These are phyloP conservation scores for Xerus inauris DNA, from an alignment of 2,113 vertebrate species.

Conservation along the genomic window DNA sequence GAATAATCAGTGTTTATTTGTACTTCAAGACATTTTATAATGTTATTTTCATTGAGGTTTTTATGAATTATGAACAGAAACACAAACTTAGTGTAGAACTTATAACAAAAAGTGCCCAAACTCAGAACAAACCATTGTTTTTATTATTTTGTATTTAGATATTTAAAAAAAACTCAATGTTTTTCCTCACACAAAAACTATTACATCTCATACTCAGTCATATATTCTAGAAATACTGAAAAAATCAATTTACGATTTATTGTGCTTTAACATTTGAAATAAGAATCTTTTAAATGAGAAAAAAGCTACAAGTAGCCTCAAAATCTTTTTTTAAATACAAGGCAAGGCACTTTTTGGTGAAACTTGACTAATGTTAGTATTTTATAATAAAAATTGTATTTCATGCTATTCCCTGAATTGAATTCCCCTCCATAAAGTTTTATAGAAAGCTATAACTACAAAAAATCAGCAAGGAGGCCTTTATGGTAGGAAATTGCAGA, in stretches of 20 bases:
- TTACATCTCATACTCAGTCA: background rate
- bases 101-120: background rate
- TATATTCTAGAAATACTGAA: background rate
- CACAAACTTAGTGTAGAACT: background rate
- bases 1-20: background rate
- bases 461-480: background rate
- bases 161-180: background rate
- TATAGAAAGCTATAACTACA: background rate
- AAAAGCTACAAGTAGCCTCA: background rate
- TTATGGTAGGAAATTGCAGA: slow-evolving; percentile 37
- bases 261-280: slow-evolving; percentile 12
- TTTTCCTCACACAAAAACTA: slow-evolving; percentile 37
- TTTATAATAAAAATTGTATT: slow-evolving; percentile 42
- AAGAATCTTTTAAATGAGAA: background rate
- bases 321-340: background rate
- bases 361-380: background rate
- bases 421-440: background rate
- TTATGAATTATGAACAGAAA: background rate
- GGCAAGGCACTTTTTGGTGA: background rate
- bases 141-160: background rate
- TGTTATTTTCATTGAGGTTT: background rate
- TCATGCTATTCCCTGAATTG: slow-evolving; percentile 32
- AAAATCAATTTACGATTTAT: background rate
- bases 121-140: background rate
- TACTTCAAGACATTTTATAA: background rate